Evolutionary conservation across 2,113 vertebrate species (phyloP).

Genomic region (Ameiurus melas): DNA sequence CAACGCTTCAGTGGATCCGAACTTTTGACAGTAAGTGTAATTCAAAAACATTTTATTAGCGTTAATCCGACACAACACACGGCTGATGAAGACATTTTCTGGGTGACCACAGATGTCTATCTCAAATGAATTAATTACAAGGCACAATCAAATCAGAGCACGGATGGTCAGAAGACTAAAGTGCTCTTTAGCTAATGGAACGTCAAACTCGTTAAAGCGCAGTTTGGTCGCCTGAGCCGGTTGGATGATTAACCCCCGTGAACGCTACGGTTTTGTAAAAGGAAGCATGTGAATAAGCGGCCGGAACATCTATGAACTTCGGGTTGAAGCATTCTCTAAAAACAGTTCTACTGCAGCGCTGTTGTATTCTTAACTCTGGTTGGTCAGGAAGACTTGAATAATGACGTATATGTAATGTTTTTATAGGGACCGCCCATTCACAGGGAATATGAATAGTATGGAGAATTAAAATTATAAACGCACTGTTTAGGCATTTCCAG

Average conservation of each 20-base stretch:
- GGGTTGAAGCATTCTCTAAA: not conserved
- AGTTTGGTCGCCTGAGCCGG: constrained; percentile 34
- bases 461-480: not conserved
- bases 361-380: not conserved
- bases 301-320: not conserved
- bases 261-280: constrained; percentile 21
- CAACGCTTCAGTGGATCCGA: too few species aligned
- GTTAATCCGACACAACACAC: not conserved
- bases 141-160: constrained; percentile 39
- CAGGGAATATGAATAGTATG: not conserved
- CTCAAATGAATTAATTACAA: constrained; percentile 39
- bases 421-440: not conserved
- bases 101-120: constrained; percentile 35
- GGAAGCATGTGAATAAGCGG: constrained; percentile 29
- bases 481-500: not conserved
- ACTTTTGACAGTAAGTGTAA: not conserved
- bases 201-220: constrained; percentile 46
- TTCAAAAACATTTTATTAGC: not conserved
- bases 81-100: constrained; percentile 35
- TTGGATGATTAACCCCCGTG: constrained; percentile 32
- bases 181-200: constrained; percentile 49
- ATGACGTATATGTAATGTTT: not conserved
- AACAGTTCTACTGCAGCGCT: not conserved
- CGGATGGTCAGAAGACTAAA: constrained; percentile 25
- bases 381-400: not conserved